A percentile compares a stretch with the other conserved stretches of the same genome.
These are phyloP conservation scores for Brachionus asplanchnoidis DNA, from an alignment of 1,140 invertebrate species.

Conservation along the genomic window DNA sequence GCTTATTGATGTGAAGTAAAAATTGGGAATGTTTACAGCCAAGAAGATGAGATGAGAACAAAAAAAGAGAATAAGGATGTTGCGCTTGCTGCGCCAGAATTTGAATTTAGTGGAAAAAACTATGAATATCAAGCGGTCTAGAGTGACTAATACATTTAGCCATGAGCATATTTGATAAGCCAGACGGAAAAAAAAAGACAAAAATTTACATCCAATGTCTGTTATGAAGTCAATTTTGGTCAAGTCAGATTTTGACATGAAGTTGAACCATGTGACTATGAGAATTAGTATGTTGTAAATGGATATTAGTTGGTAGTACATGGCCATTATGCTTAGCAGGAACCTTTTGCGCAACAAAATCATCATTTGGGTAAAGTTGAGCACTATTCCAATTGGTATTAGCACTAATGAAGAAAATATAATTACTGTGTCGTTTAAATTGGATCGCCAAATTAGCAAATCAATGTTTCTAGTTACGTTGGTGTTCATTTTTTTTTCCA, in stretches of 20 bases:
- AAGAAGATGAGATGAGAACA: background rate
- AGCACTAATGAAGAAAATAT: background rate
- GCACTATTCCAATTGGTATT: background rate
- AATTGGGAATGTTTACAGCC: background rate
- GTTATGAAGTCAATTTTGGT: background rate
- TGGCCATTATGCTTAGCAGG: background rate
- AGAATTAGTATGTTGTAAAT: background rate
- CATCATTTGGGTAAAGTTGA: background rate
- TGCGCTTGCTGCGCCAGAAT: background rate
- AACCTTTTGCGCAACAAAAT: background rate
- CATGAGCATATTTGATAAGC: background rate
- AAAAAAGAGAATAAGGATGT: background rate
- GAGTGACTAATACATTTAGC: background rate
- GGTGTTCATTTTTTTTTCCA: background rate
- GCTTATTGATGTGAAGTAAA: background rate
- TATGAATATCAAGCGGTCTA: constrained; percentile 4
- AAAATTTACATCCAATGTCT: background rate
- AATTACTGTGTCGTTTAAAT: background rate
- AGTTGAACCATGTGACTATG: background rate
- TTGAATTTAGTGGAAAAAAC: background rate
- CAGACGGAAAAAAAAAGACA: background rate
- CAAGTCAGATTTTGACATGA: background rate
- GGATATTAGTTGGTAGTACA: constrained; percentile 9
- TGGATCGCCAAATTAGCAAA: background rate
- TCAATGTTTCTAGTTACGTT: background rate